Base-by-base conservation (phyloP, 2,113 vertebrate species). In the Charadrius vociferus region DNA sequence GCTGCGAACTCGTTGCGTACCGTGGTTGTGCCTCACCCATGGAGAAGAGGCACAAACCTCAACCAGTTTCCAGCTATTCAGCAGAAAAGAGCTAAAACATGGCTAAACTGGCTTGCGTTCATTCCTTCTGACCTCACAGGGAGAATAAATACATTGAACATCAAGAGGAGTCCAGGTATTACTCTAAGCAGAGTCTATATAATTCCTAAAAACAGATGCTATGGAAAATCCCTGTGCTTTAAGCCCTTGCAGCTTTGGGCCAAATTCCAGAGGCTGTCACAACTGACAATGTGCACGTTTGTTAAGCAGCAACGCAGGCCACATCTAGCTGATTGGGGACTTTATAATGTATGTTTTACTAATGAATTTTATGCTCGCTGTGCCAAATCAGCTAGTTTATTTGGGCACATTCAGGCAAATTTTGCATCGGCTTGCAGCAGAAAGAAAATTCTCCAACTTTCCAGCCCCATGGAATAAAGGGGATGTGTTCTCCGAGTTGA, bases 181-280 rank as follows among this genome's bases (percentile, higher is more conserved):
- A 65, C 94, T 94, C 62, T 41, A 45, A 86, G 91, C 90, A 88
- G 91, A 88, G 77, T 59, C 94, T 53, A 79, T 93, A 93, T 77
- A 95, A 89, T 81, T 45, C 13, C 93, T 95, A 97, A 95, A 95
- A 97, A 97, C 95, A 97, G 90, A 81, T 85, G 81, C 83, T 80
- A 22, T 92, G 96, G 95, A 96, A 97, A 97, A 95, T 89, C 94
- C 95, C 70, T 45, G 83, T 37, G 65, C 94, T 79, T 72, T 39
- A 72, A 95, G 61, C 4, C 49, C 29, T 75, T 52, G 62, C 93
- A 97, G 92, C 86, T 85, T 92, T 91, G 89, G 94, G 96, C 93
- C 83, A 66, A 21, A n/a, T 53, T 95, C 97, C 96, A 95, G 70
- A 37, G 66, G 77, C 86, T 97, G 96, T 94, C 94, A 93, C 93